These are phyloP conservation scores for Metallyticus violacea DNA, from an alignment of 2,888 invertebrate genomes.

Conservation along the genomic window DNA sequence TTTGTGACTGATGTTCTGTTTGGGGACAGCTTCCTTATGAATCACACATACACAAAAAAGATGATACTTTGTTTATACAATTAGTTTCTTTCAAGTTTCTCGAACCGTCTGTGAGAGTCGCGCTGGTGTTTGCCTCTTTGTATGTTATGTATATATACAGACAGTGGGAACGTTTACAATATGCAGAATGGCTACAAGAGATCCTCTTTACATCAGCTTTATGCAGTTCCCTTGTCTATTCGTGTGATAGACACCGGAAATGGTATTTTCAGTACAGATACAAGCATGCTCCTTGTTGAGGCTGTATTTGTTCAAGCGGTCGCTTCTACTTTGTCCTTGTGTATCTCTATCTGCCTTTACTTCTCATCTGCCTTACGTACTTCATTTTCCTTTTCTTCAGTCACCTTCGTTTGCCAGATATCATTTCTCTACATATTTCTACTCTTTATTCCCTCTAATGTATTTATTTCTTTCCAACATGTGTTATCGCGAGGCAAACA, in stretches of 20 bases:
- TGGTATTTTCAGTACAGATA: neutral
- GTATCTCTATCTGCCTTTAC: neutral
- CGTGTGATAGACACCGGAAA: neutral
- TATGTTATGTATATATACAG: neutral
- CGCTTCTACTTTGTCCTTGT: neutral
- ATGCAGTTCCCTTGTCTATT: neutral
- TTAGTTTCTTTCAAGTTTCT: neutral
- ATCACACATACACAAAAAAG: neutral
- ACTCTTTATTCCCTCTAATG: too few species aligned
- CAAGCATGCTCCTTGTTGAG: neutral
- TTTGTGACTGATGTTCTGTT: neutral
- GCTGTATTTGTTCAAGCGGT: neutral
- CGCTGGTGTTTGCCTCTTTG: too few species aligned
- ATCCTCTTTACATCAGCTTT: too few species aligned
- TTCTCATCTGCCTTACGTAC: too few species aligned
- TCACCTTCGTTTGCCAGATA: too few species aligned
- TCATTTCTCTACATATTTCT: too few species aligned
- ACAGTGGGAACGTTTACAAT: neutral
- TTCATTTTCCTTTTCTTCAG: too few species aligned
- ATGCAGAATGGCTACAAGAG: neutral
- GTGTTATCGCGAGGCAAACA: too few species aligned
- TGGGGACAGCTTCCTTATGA: slow-evolving; percentile 4
- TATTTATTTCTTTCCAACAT: too few species aligned
- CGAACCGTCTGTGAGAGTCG: neutral
- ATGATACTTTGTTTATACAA: neutral